These are phyloP conservation scores for Creontiades dilutus DNA, from an alignment of 2,888 invertebrate species.

Conservation along the genomic window DNA sequence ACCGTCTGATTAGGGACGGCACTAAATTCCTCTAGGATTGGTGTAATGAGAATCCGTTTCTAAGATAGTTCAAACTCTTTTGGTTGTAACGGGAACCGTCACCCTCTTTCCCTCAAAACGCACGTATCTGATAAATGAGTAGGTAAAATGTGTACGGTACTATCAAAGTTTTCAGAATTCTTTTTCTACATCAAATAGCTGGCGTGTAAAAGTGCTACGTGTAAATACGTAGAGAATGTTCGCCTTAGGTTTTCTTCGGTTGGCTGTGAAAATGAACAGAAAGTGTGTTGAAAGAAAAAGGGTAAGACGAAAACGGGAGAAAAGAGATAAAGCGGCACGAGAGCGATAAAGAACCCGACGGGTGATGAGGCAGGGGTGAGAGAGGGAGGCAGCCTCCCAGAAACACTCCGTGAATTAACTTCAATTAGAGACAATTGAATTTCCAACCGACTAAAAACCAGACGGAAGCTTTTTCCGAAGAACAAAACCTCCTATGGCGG, in stretches of 20 bases:
- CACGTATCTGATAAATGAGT: too few species aligned
- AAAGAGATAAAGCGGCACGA: neutral
- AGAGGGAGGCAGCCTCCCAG: neutral
- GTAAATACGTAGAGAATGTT: too few species aligned
- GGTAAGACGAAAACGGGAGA: neutral
- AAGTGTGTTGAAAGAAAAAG: constrained; percentile 27
- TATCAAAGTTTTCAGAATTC: too few species aligned
- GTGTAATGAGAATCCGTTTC: too few species aligned
- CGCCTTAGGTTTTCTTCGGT: neutral
- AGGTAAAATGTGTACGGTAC: too few species aligned
- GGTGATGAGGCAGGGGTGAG: neutral
- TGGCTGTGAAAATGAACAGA: neutral
- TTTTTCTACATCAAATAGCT: too few species aligned
- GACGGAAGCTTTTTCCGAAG: constrained; percentile 9
- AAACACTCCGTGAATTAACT: constrained; percentile 51
- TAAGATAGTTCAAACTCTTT: too few species aligned
- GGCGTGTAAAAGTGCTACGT: too few species aligned
- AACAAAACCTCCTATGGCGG: constrained; percentile 18
- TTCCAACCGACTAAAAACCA: constrained; percentile 46
- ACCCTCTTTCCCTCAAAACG: too few species aligned
- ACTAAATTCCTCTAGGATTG: too few species aligned
- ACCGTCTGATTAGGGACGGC: too few species aligned
- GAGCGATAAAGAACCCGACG: constrained; percentile 45
- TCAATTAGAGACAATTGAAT: constrained; percentile 54
- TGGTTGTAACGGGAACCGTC: too few species aligned